These are phyloP conservation scores for Typhlomys cinereus DNA, from an alignment of 2,113 vertebrate genomes.

Conservation along the genomic window DNA sequence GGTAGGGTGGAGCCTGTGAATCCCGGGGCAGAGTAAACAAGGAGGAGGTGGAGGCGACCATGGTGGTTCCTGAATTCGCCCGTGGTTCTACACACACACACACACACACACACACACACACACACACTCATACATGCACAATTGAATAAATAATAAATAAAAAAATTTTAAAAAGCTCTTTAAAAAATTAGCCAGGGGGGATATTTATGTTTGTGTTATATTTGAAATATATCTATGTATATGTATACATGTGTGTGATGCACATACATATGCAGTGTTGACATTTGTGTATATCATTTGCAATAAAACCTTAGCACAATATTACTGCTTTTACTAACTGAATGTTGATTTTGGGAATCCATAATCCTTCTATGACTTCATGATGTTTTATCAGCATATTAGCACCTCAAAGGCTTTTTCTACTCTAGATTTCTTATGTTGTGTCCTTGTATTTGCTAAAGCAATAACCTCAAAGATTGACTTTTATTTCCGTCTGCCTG, in stretches of 20 bases:
- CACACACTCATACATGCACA: no score
- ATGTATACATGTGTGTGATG: background rate
- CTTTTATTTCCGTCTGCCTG: background rate
- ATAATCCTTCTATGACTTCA: background rate
- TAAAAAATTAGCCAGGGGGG: no score
- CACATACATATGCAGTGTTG: background rate
- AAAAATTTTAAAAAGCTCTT: no score
- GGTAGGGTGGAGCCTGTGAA: no score
- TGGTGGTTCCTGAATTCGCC: no score
- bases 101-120: no score
- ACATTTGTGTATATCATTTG: background rate
- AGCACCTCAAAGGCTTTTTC: background rate
- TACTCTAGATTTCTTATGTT: background rate
- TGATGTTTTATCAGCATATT: background rate
- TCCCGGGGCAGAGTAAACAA: no score
- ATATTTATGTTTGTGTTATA: background rate
- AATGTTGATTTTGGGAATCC: background rate
- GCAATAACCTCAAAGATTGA: background rate
- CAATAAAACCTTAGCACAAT: background rate
- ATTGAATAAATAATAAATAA: no score
- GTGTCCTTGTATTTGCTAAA: background rate
- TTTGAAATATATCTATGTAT: background rate
- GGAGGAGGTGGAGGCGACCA: no score
- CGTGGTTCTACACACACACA: no score
- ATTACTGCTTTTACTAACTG: background rate